phyloP scores from a whole-genome alignment of 2,797 vertebrate genomes.

The Megaceryle alcyon region DNA sequence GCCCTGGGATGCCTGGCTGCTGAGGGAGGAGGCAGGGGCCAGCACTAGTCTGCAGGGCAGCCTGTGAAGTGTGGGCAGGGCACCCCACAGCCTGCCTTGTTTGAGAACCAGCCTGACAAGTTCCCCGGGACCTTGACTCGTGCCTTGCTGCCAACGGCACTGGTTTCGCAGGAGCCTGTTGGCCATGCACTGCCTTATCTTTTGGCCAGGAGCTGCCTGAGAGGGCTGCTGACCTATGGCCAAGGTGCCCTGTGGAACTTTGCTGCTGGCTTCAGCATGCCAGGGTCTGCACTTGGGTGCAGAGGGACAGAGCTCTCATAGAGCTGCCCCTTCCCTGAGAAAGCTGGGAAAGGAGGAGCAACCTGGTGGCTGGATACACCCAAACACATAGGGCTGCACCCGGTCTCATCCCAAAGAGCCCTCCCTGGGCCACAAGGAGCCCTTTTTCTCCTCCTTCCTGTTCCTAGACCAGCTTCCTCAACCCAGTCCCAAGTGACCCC shows the following conservation, averaged over 20 bases:
- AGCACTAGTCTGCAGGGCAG: not conserved
- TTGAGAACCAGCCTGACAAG: slow-evolving; percentile 32
- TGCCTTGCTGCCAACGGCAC: fast-evolving
- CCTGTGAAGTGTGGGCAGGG: not conserved
- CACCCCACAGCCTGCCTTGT: not conserved
- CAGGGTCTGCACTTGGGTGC: fast-evolving
- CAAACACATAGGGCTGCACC: fast-evolving
- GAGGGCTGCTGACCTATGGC: not conserved
- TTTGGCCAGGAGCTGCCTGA: not conserved
- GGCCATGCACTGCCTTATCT: slow-evolving; percentile 2
- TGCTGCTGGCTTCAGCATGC: fast-evolving
- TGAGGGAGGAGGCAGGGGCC: not conserved
- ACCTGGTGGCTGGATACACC: not conserved
- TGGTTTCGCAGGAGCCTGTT: not conserved
- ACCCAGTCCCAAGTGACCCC: not conserved
- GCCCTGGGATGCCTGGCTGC: not conserved
- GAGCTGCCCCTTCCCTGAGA: not conserved
- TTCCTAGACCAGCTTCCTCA: not conserved
- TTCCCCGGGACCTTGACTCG: not conserved
- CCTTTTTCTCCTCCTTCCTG: not conserved
- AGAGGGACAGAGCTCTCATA: fast-evolving
- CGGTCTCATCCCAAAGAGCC: not conserved
- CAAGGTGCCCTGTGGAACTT: not conserved
- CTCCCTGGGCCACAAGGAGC: fast-evolving
- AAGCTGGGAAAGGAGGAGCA: not conserved